A percentile compares a stretch with the other conserved stretches of the same genome.
phyloP scores from a whole-genome alignment of 2,888 invertebrate species.

The Eupithecia vulgata region DNA sequence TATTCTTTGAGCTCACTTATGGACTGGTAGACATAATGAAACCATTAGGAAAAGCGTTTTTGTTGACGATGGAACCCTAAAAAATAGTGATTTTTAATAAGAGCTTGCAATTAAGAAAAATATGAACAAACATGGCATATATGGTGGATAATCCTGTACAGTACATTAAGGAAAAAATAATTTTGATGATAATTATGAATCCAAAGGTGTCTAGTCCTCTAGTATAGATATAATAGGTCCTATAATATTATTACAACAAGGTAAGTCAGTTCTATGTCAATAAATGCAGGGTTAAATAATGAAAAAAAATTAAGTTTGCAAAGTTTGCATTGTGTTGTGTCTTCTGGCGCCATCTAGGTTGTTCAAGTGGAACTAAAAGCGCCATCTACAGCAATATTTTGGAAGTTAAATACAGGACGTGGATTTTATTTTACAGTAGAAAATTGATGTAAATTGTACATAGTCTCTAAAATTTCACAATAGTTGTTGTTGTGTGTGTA shows the following conservation, averaged over 20 bases:
- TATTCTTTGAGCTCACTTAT: neutral
- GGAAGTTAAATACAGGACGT: conserved; percentile 20
- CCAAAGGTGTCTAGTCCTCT: neutral
- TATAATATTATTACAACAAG: neutral
- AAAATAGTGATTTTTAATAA: neutral
- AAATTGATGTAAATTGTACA: neutral
- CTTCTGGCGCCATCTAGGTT: conserved; percentile 39
- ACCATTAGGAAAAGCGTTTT: neutral
- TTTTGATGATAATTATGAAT: neutral
- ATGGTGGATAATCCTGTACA: neutral
- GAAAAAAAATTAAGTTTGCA: neutral
- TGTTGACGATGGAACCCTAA: neutral
- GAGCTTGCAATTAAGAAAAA: neutral
- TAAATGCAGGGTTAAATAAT: neutral
- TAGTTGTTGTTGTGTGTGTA: too few relatives aligned
- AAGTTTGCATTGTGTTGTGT: too few relatives aligned
- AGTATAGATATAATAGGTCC: neutral
- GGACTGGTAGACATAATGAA: neutral
- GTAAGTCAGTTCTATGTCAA: neutral
- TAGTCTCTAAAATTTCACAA: too few relatives aligned
- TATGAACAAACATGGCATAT: neutral
- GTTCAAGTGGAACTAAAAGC: conserved; percentile 34
- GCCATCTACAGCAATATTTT: conserved; percentile 54
- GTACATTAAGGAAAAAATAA: too few relatives aligned
- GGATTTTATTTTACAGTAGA: neutral